phyloP scores from a whole-genome alignment of 2,888 invertebrate species.

The Polydesmus complanatus region DNA sequence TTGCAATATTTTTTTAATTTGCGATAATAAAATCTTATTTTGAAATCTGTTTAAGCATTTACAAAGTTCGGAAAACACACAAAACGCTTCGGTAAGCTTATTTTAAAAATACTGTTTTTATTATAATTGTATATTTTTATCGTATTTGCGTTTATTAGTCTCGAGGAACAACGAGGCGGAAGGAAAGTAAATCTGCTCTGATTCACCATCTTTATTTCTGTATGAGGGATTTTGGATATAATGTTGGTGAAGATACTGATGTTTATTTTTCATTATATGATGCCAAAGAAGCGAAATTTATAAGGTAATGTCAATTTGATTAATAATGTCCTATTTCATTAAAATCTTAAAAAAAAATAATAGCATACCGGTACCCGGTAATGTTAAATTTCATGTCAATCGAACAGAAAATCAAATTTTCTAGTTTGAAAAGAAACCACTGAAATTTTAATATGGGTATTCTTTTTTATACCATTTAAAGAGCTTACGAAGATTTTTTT shows the following conservation, averaged over 20 bases:
- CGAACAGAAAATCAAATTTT: too few relatives aligned
- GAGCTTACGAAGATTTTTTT: too few relatives aligned
- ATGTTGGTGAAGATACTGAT: conserved; percentile 75
- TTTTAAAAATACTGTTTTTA: neutral
- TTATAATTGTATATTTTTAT: neutral
- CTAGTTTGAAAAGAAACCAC: too few relatives aligned
- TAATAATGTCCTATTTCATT: neutral
- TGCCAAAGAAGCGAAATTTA: conserved; percentile 55
- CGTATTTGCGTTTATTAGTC: conserved; percentile 29
- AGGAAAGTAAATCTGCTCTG: conserved; percentile 35
- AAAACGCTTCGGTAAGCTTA: conserved; percentile 35
- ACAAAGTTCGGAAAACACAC: conserved; percentile 41
- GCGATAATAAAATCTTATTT: neutral
- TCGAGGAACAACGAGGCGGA: conserved; percentile 43
- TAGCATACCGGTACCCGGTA: too few relatives aligned
- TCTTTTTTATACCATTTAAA: too few relatives aligned
- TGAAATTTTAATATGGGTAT: too few relatives aligned
- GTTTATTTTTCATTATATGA: conserved; percentile 77
- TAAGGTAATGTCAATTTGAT: conserved; percentile 38
- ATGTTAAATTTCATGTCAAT: too few relatives aligned
- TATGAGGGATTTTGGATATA: conserved; percentile 75
- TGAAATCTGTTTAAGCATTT: conserved; percentile 34
- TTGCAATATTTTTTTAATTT: neutral
- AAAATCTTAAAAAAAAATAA: too few relatives aligned
- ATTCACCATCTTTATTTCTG: conserved; percentile 73